Evolutionary conservation across 2,113 vertebrate genomes (phyloP).

Genomic region (Gadus chalcogrammus): DNA sequence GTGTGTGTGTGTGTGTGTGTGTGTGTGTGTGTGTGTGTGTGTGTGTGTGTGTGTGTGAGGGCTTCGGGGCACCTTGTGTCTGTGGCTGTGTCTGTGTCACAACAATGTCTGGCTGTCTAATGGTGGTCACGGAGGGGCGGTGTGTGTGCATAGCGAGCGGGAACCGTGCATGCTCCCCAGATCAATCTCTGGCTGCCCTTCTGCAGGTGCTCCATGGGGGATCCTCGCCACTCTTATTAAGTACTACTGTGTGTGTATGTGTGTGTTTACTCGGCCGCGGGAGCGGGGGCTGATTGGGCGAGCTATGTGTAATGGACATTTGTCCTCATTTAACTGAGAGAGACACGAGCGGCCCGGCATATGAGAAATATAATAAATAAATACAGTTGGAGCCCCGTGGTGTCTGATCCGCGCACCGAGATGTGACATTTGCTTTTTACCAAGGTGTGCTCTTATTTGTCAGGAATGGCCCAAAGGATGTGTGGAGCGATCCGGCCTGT

Average conservation of each 20-base stretch:
- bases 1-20: not conserved
- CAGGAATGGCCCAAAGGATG: slow-evolving; percentile 65
- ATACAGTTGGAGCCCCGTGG: too few species aligned
- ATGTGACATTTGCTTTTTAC: too few species aligned
- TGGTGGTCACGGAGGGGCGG: slow-evolving; percentile 26
- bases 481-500: slow-evolving; percentile 59
- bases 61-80: not conserved
- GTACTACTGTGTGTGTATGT: slow-evolving; percentile 42
- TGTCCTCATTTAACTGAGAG: slow-evolving; percentile 66
- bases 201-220: slow-evolving; percentile 56
- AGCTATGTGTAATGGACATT: slow-evolving; percentile 50
- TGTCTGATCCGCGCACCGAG: too few species aligned
- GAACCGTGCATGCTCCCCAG: slow-evolving; percentile 51
- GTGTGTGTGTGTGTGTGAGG: not conserved
- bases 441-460: slow-evolving; percentile 58
- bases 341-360: too few species aligned
- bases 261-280: slow-evolving; percentile 52
- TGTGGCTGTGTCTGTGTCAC: slow-evolving; percentile 20
- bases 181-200: slow-evolving; percentile 65
- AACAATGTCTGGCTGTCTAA: slow-evolving; percentile 33
- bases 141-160: slow-evolving; percentile 37
- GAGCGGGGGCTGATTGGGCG: slow-evolving; percentile 33
- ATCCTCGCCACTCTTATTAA: slow-evolving; percentile 40
- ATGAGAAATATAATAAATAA: too few species aligned
- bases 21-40: not conserved